phyloP scores from a whole-genome alignment of 2,888 invertebrate genomes.

The Pomacea canaliculata region DNA sequence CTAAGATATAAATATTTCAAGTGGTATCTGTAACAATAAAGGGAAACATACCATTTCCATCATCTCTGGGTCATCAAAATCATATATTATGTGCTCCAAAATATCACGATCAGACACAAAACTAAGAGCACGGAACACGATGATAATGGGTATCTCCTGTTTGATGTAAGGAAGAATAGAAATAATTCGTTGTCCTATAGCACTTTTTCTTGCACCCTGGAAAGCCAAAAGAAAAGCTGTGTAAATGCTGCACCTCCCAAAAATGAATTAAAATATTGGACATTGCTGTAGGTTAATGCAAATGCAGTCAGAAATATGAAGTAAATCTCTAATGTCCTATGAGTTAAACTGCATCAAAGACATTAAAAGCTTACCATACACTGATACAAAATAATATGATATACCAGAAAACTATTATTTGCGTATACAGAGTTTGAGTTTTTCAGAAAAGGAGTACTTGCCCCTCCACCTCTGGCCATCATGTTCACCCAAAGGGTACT shows the following conservation, averaged over 20 bases:
- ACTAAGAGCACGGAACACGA: slow-evolving; percentile 98
- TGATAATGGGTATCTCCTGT: slow-evolving; percentile 99
- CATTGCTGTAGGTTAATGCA: no score
- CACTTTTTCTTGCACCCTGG: slow-evolving; percentile 96
- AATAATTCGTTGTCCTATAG: slow-evolving; percentile 98
- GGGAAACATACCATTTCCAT: slow-evolving; percentile 91
- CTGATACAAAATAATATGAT: no score
- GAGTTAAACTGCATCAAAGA: no score
- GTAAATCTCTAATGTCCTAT: no score
- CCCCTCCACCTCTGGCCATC: slow-evolving; percentile 96
- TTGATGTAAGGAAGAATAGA: slow-evolving; percentile 98
- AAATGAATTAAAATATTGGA: not conserved
- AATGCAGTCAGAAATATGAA: no score
- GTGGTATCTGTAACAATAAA: not conserved
- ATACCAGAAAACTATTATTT: no score
- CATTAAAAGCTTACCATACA: no score
- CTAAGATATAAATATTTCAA: no score
- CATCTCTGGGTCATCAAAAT: slow-evolving; percentile 99
- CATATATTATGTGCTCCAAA: slow-evolving; percentile 99
- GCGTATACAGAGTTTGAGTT: not conserved
- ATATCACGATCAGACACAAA: slow-evolving; percentile 99
- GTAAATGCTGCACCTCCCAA: not conserved
- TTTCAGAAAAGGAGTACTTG: slow-evolving; percentile 54
- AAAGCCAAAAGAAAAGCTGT: slow-evolving; percentile 25
- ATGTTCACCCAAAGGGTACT: slow-evolving; percentile 99